phyloP scores from a whole-genome alignment of 2,888 invertebrate genomes.

The Meganola albula region DNA sequence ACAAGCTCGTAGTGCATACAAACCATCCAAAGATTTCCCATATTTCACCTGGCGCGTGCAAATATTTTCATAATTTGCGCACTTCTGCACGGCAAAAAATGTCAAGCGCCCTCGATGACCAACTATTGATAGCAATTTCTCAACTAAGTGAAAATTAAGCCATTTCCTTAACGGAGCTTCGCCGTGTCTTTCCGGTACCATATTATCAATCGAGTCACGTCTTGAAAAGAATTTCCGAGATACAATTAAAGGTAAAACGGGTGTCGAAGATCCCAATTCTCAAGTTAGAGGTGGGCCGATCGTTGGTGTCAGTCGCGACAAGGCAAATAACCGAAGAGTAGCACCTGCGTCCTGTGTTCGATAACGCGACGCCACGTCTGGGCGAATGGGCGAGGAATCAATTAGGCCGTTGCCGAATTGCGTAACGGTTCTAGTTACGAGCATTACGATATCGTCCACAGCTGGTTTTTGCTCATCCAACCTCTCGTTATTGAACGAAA shows the following conservation, averaged over 20 bases:
- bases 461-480: constrained; percentile 73
- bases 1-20: constrained; percentile 64
- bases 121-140: constrained; percentile 38
- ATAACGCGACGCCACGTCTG: constrained; percentile 74
- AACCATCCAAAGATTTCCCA: constrained; percentile 62
- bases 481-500: constrained; percentile 72
- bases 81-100: constrained; percentile 45
- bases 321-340: constrained; percentile 60
- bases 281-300: constrained; percentile 54
- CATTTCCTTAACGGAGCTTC: constrained; percentile 53
- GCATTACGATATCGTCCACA: constrained; percentile 64
- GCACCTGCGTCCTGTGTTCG: constrained; percentile 72
- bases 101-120: constrained; percentile 38
- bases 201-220: constrained; percentile 65
- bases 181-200: constrained; percentile 46
- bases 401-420: constrained; percentile 74
- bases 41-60: constrained; percentile 62
- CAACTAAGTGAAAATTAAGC: constrained; percentile 59
- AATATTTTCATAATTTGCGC: constrained; percentile 60
- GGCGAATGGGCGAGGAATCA: constrained; percentile 73
- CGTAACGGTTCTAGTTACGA: constrained; percentile 73
- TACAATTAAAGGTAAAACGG: constrained; percentile 65
- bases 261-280: constrained; percentile 50
- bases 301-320: constrained; percentile 55
- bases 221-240: constrained; percentile 66